These are phyloP conservation scores for Clarias fuscus DNA, from an alignment of 2,797 vertebrate genomes.

Conservation along the genomic window DNA sequence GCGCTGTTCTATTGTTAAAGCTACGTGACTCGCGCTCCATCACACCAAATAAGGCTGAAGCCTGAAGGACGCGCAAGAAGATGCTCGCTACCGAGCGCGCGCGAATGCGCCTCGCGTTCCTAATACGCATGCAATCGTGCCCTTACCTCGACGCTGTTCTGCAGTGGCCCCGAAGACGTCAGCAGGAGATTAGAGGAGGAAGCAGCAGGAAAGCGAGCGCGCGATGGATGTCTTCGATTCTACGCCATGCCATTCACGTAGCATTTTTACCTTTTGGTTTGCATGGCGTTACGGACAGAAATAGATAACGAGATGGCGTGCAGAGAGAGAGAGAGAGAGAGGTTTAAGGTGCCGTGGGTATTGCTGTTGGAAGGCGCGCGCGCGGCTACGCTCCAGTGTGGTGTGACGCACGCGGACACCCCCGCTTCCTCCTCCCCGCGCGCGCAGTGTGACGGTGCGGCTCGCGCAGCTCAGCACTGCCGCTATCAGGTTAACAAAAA, in stretches of 20 bases:
- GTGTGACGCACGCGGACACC: constrained; percentile 55
- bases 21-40: constrained; percentile 39
- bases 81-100: constrained; percentile 19
- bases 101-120: constrained; percentile 20
- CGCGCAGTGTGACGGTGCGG: constrained; percentile 22
- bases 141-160: constrained; percentile 53
- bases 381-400: constrained; percentile 43
- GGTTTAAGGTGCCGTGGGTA: constrained; percentile 38
- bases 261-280: constrained; percentile 50
- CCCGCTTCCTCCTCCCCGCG: constrained; percentile 17
- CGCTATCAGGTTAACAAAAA: constrained; percentile 1
- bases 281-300: constrained; percentile 43
- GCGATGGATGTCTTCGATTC: constrained; percentile 42
- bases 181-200: constrained; percentile 44
- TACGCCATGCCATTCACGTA: constrained; percentile 46
- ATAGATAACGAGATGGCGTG: constrained; percentile 32
- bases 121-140: not conserved
- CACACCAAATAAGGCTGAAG: constrained; percentile 33
- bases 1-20: constrained; percentile 18
- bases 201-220: constrained; percentile 32
- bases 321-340: not conserved
- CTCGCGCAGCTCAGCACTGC: constrained; percentile 47
- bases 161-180: constrained; percentile 50
- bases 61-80: constrained; percentile 48
- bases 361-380: constrained; percentile 49